phyloP scores from a whole-genome alignment of 2,888 invertebrate species.

The Rhyacophila evoluta region DNA sequence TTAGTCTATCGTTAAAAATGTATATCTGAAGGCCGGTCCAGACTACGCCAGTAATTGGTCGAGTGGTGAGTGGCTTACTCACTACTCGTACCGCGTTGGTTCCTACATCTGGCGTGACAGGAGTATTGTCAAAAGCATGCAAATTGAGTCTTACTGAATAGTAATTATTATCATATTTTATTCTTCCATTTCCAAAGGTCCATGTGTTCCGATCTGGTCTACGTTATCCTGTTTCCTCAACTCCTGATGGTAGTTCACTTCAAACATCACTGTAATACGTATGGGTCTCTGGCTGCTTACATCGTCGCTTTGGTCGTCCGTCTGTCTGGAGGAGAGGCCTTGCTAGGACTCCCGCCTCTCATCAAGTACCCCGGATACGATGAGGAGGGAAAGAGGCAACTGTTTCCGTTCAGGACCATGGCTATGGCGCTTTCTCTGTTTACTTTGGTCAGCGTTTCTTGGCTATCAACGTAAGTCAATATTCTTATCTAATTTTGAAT shows the following conservation, averaged over 20 bases:
- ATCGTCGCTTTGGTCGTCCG: slow-evolving; percentile 86
- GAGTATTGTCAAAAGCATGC: too few relatives aligned
- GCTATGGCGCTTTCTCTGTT: slow-evolving; percentile 91
- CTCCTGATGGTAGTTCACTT: slow-evolving; percentile 98
- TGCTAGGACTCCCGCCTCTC: slow-evolving; percentile 84
- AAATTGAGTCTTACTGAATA: too few relatives aligned
- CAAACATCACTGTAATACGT: slow-evolving; percentile 94
- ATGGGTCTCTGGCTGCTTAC: slow-evolving; percentile 93
- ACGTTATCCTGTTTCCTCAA: slow-evolving; percentile 98
- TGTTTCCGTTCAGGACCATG: slow-evolving; percentile 96
- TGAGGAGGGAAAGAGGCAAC: slow-evolving; percentile 74
- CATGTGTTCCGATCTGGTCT: slow-evolving; percentile 98
- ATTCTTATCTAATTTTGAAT: too few relatives aligned
- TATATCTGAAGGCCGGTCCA: too few relatives aligned
- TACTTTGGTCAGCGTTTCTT: slow-evolving; percentile 84
- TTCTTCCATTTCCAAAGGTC: too few relatives aligned
- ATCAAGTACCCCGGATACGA: slow-evolving; percentile 91
- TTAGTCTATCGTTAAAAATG: too few relatives aligned
- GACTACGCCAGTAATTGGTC: too few relatives aligned
- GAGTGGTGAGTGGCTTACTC: too few relatives aligned
- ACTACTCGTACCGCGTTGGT: too few relatives aligned
- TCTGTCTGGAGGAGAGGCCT: slow-evolving; percentile 88
- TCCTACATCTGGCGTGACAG: too few relatives aligned
- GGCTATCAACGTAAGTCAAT: slow-evolving; percentile 76
- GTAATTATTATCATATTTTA: too few relatives aligned